Evolutionary conservation across 2,888 invertebrate species (phyloP).

Genomic region (Autographa pulchrina): DNA sequence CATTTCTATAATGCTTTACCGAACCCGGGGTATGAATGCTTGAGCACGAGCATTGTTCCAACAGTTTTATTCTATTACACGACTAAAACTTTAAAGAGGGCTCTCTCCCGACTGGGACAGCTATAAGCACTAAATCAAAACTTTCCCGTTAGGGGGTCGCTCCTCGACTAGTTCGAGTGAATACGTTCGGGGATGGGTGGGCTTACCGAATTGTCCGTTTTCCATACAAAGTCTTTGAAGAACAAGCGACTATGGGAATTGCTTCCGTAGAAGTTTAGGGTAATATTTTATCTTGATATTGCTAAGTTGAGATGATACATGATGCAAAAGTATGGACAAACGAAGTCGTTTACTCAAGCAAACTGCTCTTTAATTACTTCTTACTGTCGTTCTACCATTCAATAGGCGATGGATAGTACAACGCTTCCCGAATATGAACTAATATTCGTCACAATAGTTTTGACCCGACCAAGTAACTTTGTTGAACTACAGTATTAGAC

Average conservation of each 20-base stretch:
- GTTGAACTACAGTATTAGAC: constrained; percentile 26
- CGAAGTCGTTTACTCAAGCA: constrained; percentile 33
- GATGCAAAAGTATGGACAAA: constrained; percentile 23
- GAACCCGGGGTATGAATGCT: constrained; percentile 78
- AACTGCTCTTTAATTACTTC: constrained; percentile 46
- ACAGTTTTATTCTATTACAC: constrained; percentile 88
- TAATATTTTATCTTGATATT: constrained; percentile 66
- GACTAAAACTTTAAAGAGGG: constrained; percentile 86
- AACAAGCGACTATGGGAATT: constrained; percentile 68
- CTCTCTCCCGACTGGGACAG: constrained; percentile 78
- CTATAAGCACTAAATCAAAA: constrained; percentile 89
- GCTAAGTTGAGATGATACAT: constrained; percentile 55
- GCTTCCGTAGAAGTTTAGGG: constrained; percentile 64
- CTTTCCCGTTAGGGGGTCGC: constrained; percentile 81
- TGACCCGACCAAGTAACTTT: constrained; percentile 34
- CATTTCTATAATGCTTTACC: constrained; percentile 73
- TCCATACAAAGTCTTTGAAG: constrained; percentile 74
- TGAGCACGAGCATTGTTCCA: constrained; percentile 80
- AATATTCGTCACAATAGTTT: constrained; percentile 46
- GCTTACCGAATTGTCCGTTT: constrained; percentile 75
- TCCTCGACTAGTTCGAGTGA: constrained; percentile 79
- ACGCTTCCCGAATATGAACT: constrained; percentile 42
- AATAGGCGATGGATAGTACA: constrained; percentile 28
- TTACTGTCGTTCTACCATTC: constrained; percentile 39
- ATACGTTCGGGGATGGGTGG: constrained; percentile 76